Evolutionary conservation across 2,888 invertebrate genomes (phyloP), one percentile per base, ranked within the genome.

Genomic region (Drosophila nigricruria): DNA sequence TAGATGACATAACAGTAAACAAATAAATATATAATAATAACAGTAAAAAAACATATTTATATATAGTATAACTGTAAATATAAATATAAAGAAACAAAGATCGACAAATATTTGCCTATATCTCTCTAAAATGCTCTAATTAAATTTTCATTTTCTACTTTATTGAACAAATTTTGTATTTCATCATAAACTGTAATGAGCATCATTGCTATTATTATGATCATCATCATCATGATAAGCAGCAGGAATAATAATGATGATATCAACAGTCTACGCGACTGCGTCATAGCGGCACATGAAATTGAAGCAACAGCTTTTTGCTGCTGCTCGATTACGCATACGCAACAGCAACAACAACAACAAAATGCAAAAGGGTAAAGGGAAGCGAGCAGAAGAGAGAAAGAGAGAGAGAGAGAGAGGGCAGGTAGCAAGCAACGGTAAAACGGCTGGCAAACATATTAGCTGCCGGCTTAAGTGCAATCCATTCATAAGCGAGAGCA

Each of bases 391-490:
- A 36, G 36, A 6, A 18, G 14, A 5, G 5, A 20, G 27, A 27
- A 12, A 18, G 27, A 32, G 59, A 5, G 40, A 42, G 25, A 16
- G 27, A 38, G 59, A 8, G n/a, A 43, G 59, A 34, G 45, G 30
- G 67, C 66, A 77, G 72, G 73, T 68, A 79, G 77, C 32, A 49
- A 63, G 62, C 61, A 72, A 73, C 66, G 71, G 72, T 73, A 79
- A 73, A 73, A 66, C 73, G 75, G 56, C 65, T 63, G 70, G 62
- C 71, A 67, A 67, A 69, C 70, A 81, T 66, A 81, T 79, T 81
- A 84, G 80, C 72, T 80, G 64, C 70, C 80, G 85, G 77, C 77
- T 86, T 86, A 86, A 79, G 73, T 78, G 82, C 77, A 80, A 80
- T 79, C 74, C 77, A 77, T 79, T 71, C 71, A 81, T 72, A 57